These are phyloP conservation scores for Dryobota labecula DNA, from an alignment of 2,888 invertebrate genomes.

Conservation along the genomic window DNA sequence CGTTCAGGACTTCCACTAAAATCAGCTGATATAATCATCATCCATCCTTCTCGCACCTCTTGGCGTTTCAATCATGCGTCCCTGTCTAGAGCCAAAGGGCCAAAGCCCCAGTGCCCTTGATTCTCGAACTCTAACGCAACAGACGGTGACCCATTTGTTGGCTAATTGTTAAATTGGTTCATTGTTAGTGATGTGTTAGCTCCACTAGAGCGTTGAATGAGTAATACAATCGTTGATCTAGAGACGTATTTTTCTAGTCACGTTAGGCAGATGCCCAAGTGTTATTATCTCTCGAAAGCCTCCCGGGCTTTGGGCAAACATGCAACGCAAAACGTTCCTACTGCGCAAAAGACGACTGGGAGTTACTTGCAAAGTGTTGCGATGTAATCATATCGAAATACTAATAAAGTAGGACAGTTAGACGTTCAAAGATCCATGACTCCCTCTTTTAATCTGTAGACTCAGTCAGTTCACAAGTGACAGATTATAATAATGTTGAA, in stretches of 20 bases:
- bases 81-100: constrained; percentile 67
- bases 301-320: not conserved
- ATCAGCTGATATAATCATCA: constrained; percentile 66
- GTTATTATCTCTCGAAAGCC: not conserved
- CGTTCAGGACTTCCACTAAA: constrained; percentile 39
- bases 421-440: not conserved
- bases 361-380: not conserved
- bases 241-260: not conserved
- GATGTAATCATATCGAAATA: too few relatives aligned
- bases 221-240: constrained; percentile 6
- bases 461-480: not conserved
- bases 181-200: constrained; percentile 36
- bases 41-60: constrained; percentile 60
- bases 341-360: not conserved
- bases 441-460: not conserved
- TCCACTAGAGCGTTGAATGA: constrained; percentile 33
- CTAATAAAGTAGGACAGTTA: not conserved
- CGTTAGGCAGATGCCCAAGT: not conserved
- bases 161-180: constrained; percentile 66
- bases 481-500: not conserved
- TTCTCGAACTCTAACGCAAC: constrained; percentile 71
- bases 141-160: constrained; percentile 77
- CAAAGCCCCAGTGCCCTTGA: constrained; percentile 79
- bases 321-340: not conserved
- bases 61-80: constrained; percentile 57